Conservation (phyloP, 2,113 vertebrate species). For the Ammodytes dubius region DNA sequence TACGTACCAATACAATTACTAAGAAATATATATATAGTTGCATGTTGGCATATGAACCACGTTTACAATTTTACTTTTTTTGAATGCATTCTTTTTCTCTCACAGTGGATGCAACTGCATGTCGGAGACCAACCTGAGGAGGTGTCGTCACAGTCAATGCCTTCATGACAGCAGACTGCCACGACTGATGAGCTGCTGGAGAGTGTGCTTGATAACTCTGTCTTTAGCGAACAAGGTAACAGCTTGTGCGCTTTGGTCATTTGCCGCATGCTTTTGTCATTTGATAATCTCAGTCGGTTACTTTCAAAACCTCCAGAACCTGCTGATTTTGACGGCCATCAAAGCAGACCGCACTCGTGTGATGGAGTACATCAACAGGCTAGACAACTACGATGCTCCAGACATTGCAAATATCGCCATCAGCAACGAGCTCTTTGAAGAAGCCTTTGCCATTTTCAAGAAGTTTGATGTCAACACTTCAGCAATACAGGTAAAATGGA, state of each 20-base stretch:
- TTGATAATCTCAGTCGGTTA: not conserved
- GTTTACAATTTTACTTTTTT: too few relatives aligned
- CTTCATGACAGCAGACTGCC: slow-evolving; percentile 95
- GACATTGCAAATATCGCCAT: slow-evolving; percentile 94
- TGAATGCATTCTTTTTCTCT: not conserved
- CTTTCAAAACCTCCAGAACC: slow-evolving; percentile 92
- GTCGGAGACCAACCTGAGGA: slow-evolving; percentile 94
- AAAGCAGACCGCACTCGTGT: slow-evolving; percentile 93
- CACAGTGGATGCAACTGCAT: slow-evolving; percentile 95
- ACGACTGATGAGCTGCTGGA: slow-evolving; percentile 94
- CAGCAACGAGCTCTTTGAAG: slow-evolving; percentile 93
- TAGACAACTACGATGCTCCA: slow-evolving; percentile 94
- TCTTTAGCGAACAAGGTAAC: slow-evolving; percentile 94
- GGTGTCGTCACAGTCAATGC: slow-evolving; percentile 94
- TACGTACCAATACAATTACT: too few relatives aligned
- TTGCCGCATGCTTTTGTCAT: not conserved
- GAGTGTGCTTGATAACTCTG: slow-evolving; percentile 93
- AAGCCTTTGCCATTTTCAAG: slow-evolving; percentile 93
- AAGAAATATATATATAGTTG: too few relatives aligned
- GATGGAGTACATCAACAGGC: slow-evolving; percentile 93
- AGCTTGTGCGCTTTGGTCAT: not conserved
- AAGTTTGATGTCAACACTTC: slow-evolving; percentile 96
- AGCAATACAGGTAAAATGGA: slow-evolving; percentile 88
- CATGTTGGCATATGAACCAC: too few relatives aligned
- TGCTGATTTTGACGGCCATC: slow-evolving; percentile 94